Conservation (phyloP, 1,140 invertebrate species). For the Drosophila nikananu region DNA sequence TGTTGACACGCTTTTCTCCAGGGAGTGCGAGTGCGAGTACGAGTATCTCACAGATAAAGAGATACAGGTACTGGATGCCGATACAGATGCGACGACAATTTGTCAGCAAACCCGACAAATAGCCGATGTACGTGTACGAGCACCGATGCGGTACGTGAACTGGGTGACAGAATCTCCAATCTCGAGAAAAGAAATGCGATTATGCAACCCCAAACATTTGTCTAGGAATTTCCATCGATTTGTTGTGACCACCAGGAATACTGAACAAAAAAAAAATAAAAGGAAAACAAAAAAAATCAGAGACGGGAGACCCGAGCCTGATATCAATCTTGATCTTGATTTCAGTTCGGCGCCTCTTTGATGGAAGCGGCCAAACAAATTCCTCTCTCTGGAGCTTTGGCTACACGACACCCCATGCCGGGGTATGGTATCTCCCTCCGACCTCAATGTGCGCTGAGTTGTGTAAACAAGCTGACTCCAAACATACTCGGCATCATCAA, state of each 20-base stretch:
- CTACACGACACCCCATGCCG: conserved; percentile 46
- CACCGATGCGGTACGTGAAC: conserved; percentile 68
- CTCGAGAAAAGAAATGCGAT: conserved; percentile 33
- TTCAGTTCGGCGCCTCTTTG: conserved; percentile 77
- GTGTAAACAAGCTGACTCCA: conserved; percentile 84
- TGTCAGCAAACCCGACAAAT: conserved; percentile 69
- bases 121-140: conserved; percentile 67
- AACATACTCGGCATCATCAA: conserved; percentile 83
- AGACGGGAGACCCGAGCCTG: conserved; percentile 35
- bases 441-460: conserved; percentile 84
- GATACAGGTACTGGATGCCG: conserved; percentile 36
- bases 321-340: conserved; percentile 83
- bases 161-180: conserved; percentile 68
- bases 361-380: conserved; percentile 69
- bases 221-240: conserved; percentile 56
- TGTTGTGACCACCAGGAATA: conserved; percentile 49
- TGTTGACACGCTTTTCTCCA: conserved; percentile 74
- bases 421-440: conserved; percentile 48
- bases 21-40: conserved; percentile 15
- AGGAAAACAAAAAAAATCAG: conserved; percentile 13
- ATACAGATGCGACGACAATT: conserved; percentile 59
- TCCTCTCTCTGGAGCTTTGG: conserved; percentile 58
- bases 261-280: neutral
- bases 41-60: conserved; percentile 61
- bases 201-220: conserved; percentile 54